Percentiles rank a stretch among this genome's conserved stretches.
phyloP scores from a whole-genome alignment of 2,113 vertebrate genomes.

The Chaetorhynchus papuensis region DNA sequence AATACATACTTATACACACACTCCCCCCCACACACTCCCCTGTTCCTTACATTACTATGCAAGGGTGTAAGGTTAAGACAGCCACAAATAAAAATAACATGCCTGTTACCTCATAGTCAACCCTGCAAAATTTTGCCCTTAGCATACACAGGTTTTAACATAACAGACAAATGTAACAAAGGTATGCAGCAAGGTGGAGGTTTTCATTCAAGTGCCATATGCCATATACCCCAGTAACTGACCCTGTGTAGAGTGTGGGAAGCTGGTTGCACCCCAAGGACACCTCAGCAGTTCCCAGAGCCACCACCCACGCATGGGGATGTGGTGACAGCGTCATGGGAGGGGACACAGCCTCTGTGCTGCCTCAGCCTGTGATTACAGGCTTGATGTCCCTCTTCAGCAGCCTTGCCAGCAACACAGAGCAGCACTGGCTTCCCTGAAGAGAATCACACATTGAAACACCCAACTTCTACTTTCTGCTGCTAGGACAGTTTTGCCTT shows the following conservation, averaged over 20 bases:
- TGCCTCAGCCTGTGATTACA: not conserved
- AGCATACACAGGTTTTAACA: not conserved
- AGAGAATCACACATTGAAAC: not conserved
- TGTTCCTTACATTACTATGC: not conserved
- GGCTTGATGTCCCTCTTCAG: not conserved
- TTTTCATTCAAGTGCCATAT: not conserved
- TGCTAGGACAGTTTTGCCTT: not conserved
- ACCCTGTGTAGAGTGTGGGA: not conserved
- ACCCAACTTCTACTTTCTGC: not conserved
- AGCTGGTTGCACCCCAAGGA: not conserved
- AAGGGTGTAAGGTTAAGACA: not conserved
- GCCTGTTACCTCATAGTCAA: not conserved
- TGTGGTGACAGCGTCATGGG: rapidly evolving
- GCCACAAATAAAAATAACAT: not conserved
- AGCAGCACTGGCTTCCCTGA: not conserved
- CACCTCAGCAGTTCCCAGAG: not conserved
- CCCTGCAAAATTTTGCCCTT: not conserved
- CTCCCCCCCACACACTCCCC: rapidly evolving
- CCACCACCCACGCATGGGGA: not conserved
- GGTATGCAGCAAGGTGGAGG: not conserved
- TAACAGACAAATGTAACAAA: not conserved
- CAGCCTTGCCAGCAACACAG: not conserved
- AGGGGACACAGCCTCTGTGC: rapidly evolving
- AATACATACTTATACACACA: too few relatives aligned
- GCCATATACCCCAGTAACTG: not conserved